A percentile compares a stretch with the other conserved stretches of the same genome.
Conservation (phyloP, 2,113 vertebrate species). For the Phalacrocorax brasilianus region DNA sequence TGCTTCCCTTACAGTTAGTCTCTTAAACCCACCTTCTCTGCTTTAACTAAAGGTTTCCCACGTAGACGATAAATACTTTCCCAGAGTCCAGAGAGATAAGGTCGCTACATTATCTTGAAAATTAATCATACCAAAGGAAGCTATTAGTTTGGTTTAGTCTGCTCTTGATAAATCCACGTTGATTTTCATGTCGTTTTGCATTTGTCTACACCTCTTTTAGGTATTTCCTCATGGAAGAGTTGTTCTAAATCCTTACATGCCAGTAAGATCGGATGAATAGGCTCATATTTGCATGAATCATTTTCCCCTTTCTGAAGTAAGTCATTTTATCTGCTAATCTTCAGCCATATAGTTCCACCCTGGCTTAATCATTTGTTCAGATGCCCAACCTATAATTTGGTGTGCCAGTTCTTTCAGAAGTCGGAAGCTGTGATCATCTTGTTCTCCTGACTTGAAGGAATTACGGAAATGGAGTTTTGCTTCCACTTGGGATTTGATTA, state of each 20-base stretch:
- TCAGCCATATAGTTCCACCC: neutral
- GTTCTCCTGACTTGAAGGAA: neutral
- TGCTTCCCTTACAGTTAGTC: neutral
- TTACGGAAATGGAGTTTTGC: neutral
- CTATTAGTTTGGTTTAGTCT: neutral
- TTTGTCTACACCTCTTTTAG: neutral
- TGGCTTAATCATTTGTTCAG: constrained; percentile 2
- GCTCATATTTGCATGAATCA: neutral
- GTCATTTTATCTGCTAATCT: neutral
- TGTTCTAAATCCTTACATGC: neutral
- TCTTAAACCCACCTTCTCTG: neutral
- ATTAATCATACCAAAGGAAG: neutral
- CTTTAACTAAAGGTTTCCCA: neutral
- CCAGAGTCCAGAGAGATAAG: neutral
- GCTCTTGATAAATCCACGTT: neutral
- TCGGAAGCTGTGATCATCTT: constrained; percentile 8
- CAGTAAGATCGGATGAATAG: neutral
- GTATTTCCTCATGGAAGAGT: neutral
- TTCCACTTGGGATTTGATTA: neutral
- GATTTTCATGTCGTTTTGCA: neutral
- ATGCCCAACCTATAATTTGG: neutral
- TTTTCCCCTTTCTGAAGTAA: neutral
- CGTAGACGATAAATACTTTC: neutral
- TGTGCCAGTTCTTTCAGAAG: constrained; percentile 13
- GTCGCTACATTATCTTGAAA: neutral